Percentiles rank a stretch among this genome's conserved stretches.
Evolutionary conservation across 2,113 vertebrate genomes (phyloP).

Genomic region (Myotis yumanensis): DNA sequence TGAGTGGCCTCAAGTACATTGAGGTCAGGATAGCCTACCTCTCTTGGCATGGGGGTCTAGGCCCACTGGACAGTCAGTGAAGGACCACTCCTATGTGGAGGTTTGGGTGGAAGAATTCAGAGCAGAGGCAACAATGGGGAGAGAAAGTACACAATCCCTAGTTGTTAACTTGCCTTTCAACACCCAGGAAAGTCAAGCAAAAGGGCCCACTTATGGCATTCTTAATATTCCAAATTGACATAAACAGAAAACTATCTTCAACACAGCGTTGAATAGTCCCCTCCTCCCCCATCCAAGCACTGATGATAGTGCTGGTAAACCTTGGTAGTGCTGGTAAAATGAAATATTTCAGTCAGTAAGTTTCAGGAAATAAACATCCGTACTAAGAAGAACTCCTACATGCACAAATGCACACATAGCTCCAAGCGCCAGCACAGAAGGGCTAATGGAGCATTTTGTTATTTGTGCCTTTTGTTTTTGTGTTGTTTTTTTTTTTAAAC

Average conservation of each 20-base stretch:
- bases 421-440: neutral
- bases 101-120: neutral
- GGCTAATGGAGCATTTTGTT: neutral
- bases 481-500: neutral
- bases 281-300: too few species aligned
- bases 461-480: neutral
- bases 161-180: neutral
- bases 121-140: neutral
- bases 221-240: neutral
- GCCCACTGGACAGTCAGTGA: neutral
- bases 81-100: neutral
- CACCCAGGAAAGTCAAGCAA: neutral
- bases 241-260: neutral
- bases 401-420: neutral
- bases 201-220: neutral
- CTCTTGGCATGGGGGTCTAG: neutral
- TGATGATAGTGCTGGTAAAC: too few species aligned
- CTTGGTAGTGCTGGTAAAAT: neutral
- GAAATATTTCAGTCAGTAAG: neutral
- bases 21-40: neutral
- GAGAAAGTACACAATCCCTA: neutral
- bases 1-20: neutral
- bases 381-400: neutral
- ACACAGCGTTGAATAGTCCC: neutral
- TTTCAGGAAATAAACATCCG: neutral